Base-by-base conservation (phyloP, 2,888 invertebrate genomes). In the Conus canariensis region DNA sequence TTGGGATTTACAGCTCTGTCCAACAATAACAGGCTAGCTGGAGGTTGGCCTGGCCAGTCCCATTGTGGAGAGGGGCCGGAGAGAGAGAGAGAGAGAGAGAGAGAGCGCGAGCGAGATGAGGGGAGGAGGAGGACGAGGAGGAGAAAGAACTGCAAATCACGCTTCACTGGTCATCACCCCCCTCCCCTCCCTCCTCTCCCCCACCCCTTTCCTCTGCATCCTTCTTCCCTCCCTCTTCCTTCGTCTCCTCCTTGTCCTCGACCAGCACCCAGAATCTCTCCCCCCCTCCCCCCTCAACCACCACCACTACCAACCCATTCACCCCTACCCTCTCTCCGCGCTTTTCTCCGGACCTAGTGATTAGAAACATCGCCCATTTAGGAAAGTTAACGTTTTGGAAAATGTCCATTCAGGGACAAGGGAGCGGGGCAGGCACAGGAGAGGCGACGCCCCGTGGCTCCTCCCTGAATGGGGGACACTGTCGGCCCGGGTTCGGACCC, bases 331-430 rank as follows among this genome's bases (percentile, higher is more conserved):
- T 12, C 80, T 22, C 67, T 83, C 30, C 60, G n/a, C 80, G 60
- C 80, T 80, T 80, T 80, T 88, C 77, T 77, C 59, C 22, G 64
- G 60, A 59, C 80, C 59, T 22, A 82, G 80, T 80, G 88, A 88
- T 88, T 88, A 88, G 88, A 88, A 88, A 88, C 88, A 88, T 88
- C 82, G 88, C 16, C 82, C 80, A 88, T 88, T 88, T 88, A 88
- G 88, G 88, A 82, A 88, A 88, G 88, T 88, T 88, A 88, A 88
- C 88, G 88, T 82, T 88, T 88, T 58, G 88, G 80, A 88, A 88
- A 88, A 80, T 82, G 58, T 25, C 82, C 88, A 80, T 88, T 88
- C 82, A 88, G 64, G 64, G 80, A 64, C 88, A 74, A 64, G 60
- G 58, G 82, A 22, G 60, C 82, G 45, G 64, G 45, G 60, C 74